Evolutionary conservation across 2,888 invertebrate species (phyloP).

Genomic region (Crossocerus cetratus): DNA sequence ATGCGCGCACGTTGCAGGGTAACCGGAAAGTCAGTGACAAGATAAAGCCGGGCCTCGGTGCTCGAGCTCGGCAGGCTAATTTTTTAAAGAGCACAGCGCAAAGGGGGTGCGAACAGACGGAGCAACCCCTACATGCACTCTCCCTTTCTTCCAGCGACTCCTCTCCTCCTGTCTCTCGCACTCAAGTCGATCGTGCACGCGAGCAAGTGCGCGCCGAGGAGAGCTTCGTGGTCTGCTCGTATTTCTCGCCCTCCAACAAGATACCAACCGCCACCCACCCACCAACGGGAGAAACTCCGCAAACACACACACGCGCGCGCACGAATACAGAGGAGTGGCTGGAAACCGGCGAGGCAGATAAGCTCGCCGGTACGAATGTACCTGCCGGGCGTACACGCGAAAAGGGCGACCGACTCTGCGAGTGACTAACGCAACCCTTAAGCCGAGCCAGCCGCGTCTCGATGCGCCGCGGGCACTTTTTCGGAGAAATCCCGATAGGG

Average conservation of each 20-base stretch:
- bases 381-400: not conserved
- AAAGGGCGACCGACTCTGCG: not conserved
- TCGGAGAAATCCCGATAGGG: conserved; percentile 11
- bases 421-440: conserved; percentile 32
- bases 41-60: conserved; percentile 31
- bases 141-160: not conserved
- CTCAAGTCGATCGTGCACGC: conserved; percentile 60
- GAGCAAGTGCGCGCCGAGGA: conserved; percentile 30
- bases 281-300: conserved; percentile 5
- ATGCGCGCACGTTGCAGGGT: not conserved
- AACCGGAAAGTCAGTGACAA: conserved; percentile 31
- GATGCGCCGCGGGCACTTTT: conserved; percentile 9
- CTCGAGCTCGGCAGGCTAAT: conserved; percentile 55
- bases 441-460: not conserved
- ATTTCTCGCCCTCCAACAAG: conserved; percentile 68
- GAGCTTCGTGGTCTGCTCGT: conserved; percentile 59
- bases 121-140: conserved; percentile 40
- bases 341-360: conserved; percentile 24
- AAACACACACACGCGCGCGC: conserved; percentile 8
- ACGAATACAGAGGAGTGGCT: conserved; percentile 10
- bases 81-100: conserved; percentile 62
- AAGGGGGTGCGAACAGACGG: conserved; percentile 60
- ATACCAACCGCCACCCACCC: conserved; percentile 63
- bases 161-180: conserved; percentile 23
- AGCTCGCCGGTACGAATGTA: conserved; percentile 22